A percentile compares a stretch with the other conserved stretches of the same genome.
Evolutionary conservation across 2,888 invertebrate genomes (phyloP).

Genomic region (Caenorhabditis uteleia): DNA sequence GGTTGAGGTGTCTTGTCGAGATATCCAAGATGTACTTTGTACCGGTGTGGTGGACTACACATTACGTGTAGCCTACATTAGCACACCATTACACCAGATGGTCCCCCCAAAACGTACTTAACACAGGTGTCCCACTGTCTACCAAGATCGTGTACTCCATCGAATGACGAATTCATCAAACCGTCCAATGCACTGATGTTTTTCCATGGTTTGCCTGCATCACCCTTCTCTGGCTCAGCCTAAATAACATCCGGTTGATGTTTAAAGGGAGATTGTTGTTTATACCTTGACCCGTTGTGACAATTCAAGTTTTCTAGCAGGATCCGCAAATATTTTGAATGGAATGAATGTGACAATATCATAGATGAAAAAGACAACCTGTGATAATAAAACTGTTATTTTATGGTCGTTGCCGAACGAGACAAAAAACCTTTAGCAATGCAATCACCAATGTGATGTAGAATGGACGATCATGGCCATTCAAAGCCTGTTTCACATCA

Average conservation of each 20-base stretch:
- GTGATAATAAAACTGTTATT: constrained; percentile 23
- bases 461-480: constrained; percentile 44
- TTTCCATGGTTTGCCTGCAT: constrained; percentile 64
- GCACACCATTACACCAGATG: too few species aligned
- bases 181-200: constrained; percentile 56
- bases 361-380: constrained; percentile 64
- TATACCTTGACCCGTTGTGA: constrained; percentile 59
- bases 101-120: too few species aligned
- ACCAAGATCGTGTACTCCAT: constrained; percentile 71
- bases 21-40: not conserved
- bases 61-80: too few species aligned
- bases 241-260: constrained; percentile 21
- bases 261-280: not conserved
- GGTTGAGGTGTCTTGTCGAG: not conserved
- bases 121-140: constrained; percentile 71
- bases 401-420: constrained; percentile 4
- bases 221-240: constrained; percentile 54
- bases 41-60: too few species aligned
- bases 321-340: constrained; percentile 68
- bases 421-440: constrained; percentile 29
- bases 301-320: constrained; percentile 58
- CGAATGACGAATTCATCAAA: constrained; percentile 68
- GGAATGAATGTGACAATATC: constrained; percentile 65
- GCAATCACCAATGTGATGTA: constrained; percentile 35
- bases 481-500: constrained; percentile 33